A percentile compares a stretch with the other conserved stretches of the same genome.
These are phyloP conservation scores for Condylostylus longicornis DNA, from an alignment of 1,140 invertebrate species.

Conservation along the genomic window DNA sequence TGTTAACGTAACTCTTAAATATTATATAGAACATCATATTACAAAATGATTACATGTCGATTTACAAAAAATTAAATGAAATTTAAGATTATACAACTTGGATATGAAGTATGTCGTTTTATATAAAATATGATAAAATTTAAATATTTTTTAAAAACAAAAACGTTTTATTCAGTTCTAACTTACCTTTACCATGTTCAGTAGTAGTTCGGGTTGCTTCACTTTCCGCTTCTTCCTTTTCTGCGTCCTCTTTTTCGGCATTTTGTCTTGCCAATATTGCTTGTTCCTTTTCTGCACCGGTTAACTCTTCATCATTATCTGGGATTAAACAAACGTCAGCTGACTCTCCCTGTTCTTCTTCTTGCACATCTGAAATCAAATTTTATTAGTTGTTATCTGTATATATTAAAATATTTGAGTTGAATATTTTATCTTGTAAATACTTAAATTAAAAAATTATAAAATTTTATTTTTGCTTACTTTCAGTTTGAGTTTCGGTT, in stretches of 20 bases:
- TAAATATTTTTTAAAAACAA: no score
- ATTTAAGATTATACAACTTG: no score
- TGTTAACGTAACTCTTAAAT: no score
- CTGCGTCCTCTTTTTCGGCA: slow-evolving; percentile 30
- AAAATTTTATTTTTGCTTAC: background rate
- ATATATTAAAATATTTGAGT: slow-evolving; percentile 7
- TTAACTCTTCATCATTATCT: slow-evolving; percentile 40
- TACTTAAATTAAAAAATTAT: background rate
- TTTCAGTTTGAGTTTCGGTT: no score
- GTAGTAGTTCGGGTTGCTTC: slow-evolving; percentile 19
- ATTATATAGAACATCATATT: no score
- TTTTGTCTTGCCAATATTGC: slow-evolving; percentile 38
- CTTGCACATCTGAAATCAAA: slow-evolving; percentile 25
- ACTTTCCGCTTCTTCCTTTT: slow-evolving; percentile 12
- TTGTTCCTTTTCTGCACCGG: slow-evolving; percentile 44
- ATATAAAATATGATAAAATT: no score
- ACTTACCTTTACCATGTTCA: no score
- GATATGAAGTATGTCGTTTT: no score
- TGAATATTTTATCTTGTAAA: background rate
- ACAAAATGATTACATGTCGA: no score
- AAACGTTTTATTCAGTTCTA: no score
- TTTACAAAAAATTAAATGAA: no score
- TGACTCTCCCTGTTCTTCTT: slow-evolving; percentile 27
- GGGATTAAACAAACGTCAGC: slow-evolving; percentile 30
- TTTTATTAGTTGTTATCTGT: no score